Base-by-base conservation (phyloP, 1,140 invertebrate species). In the Lepidotrigona ventralis region DNA sequence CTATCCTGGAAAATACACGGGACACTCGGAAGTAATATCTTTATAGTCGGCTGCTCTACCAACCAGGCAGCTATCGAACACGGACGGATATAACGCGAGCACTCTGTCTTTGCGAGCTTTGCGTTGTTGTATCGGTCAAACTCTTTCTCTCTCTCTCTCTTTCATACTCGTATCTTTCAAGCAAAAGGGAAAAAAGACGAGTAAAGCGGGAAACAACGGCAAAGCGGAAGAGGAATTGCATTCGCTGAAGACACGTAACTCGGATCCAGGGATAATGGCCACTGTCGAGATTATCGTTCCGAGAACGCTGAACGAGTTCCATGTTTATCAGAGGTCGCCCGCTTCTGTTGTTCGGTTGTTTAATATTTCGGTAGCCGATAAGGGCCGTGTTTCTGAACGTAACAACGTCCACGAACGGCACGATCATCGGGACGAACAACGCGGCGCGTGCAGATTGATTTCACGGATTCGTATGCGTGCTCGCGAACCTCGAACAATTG, bases 1-100 rank as follows among this genome's bases (percentile, higher is more conserved):
- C 96, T 86, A 95, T 93, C 89, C 95, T 96, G 92, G 33, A 90
- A 91, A 88, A 90, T 84, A 83, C 80, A 88, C 58, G 80, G 53
- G 85, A 87, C 78, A 81, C 80, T 72, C 81, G 80, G 77, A 85
- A 86, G 80, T 91, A 89, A 90, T 88, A 88, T 90, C 86, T 90
- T 87, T 86, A 90, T 89, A 60, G 83, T 63, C 79, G 58, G 29
- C 23, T 68, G 58, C 64, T 75, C 21, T 66, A 71, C 69, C 53
- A 54, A 73, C 64, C 29, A 39, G 71, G 26, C 46, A 51, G 26
- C 54, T 69, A 85, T 81, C 80, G 63, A 85, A 81, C 86, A 81
- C 69, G 53, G 69, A 68, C 46, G 63, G n/a, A 66, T 81, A 68
- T 73, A 81, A 84, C 76, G 81, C 68, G 68, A 78, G 26, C 69